A percentile compares a stretch with the other conserved stretches of the same genome.
Conservation (phyloP, 2,797 vertebrate genomes). For the Scleropages formosus region DNA sequence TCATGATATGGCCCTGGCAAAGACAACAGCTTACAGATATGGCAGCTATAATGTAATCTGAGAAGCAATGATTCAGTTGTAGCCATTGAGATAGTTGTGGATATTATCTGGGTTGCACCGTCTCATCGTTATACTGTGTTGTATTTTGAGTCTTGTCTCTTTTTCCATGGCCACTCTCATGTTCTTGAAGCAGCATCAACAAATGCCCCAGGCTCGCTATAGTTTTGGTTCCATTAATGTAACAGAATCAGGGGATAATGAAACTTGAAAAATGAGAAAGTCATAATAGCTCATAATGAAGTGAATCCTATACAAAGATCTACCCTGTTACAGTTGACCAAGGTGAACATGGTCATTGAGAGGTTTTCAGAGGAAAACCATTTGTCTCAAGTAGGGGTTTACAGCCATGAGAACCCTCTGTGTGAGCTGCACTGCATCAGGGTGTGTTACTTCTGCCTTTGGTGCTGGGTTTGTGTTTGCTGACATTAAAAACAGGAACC, state of each 20-base stretch:
- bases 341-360: too few relatives aligned
- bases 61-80: slow-evolving; percentile 25
- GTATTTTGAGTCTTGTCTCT: neutral
- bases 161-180: neutral
- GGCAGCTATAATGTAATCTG: slow-evolving; percentile 15
- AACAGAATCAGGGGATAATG: neutral
- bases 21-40: slow-evolving; percentile 16
- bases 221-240: neutral
- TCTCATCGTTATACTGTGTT: slow-evolving; percentile 1
- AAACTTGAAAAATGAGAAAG: neutral
- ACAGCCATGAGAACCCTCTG: too few relatives aligned
- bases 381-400: too few relatives aligned
- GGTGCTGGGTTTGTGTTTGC: too few relatives aligned
- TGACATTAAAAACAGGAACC: too few relatives aligned
- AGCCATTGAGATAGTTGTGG: slow-evolving; percentile 18
- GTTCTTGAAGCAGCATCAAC: neutral
- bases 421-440: too few relatives aligned
- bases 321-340: too few relatives aligned
- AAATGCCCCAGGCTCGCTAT: neutral
- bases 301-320: too few relatives aligned
- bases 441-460: too few relatives aligned
- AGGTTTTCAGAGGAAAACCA: too few relatives aligned
- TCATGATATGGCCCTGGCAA: slow-evolving; percentile 25
- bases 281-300: neutral
- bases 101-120: slow-evolving; percentile 27